Evolutionary conservation across 2,113 vertebrate species (phyloP), one percentile per base, ranked within the genome.

Genomic region (Catharus bicknelli): DNA sequence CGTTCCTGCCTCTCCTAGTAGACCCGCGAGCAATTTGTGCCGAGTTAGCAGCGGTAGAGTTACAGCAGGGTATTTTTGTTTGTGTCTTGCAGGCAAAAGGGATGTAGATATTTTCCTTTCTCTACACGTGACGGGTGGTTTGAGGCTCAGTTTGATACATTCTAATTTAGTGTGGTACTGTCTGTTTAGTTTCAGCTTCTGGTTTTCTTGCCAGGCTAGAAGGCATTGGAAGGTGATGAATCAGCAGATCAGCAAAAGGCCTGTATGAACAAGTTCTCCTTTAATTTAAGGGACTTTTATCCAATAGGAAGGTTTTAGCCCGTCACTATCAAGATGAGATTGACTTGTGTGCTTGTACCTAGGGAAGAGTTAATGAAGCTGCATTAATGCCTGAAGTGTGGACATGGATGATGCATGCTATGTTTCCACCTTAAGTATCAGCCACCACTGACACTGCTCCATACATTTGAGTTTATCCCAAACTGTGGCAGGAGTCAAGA

Each of bases 401-500:
- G 47, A 40, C 34, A 18, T 16, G 20, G 18, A 53, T 2, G 5
- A 1, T 43, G 23, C 10, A 2, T 1, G 5, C 19, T 64, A 17
- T 7, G 0, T 57, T 77, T 90, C 12, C 0, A 1, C 17, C 21
- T 3, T 25, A 6, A 32, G 22, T 30, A 4, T 67, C n/a, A 32
- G 25, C 26, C 64, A 34, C 30, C 1, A 0, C 40, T 86, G 66
- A 27, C 25, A 9, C 40, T 22, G 53, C 30, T 69, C 32, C 1
- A 0, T n/a, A 1, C 9, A 2, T 45, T 27, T 11, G 11, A 12
- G 25, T 54, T 45, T 55, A n/a, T 75, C 63, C 22, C 43, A 70
- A 0, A 11, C 27, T 0, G 0, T 27, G n/a, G 69, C 7, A 1
- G 29, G 21, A n/a, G 30, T 11, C 16, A 19, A 30, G 58, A 13